Conservation (phyloP, 2,113 vertebrate species). For the Ramphastos sulfuratus region DNA sequence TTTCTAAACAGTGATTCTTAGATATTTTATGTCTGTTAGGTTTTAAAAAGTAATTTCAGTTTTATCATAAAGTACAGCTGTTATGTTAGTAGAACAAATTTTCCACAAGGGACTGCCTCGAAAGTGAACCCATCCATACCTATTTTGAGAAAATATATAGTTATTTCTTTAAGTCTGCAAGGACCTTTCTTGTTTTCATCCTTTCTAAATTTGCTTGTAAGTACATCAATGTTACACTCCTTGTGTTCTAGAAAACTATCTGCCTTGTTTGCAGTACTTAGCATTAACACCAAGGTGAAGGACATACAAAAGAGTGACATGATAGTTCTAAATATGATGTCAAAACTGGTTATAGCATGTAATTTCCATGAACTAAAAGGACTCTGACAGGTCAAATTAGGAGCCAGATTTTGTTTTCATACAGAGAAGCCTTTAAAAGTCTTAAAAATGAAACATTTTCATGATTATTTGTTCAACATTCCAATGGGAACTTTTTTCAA, state of each 20-base stretch:
- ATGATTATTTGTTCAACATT: conserved; percentile 29
- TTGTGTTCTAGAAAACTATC: background rate
- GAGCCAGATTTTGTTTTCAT: conserved; percentile 16
- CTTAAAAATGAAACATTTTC: conserved; percentile 21
- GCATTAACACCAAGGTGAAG: conserved; percentile 38
- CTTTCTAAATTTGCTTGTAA: background rate
- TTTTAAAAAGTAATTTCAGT: background rate
- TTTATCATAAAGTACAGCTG: background rate
- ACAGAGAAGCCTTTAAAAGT: background rate
- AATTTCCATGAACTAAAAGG: conserved; percentile 22
- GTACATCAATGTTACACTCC: background rate
- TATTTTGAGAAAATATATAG: background rate
- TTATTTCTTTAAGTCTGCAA: background rate
- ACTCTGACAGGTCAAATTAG: conserved; percentile 33
- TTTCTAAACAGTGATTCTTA: background rate
- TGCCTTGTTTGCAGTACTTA: conserved; percentile 2
- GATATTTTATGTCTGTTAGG: background rate
- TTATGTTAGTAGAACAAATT: background rate
- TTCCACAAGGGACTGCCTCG: background rate
- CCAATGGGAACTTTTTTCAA: background rate
- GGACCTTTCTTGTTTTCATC: background rate
- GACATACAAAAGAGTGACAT: background rate
- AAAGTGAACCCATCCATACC: background rate
- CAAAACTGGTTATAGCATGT: conserved; percentile 30
- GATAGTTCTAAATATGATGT: conserved; percentile 48